Conservation (phyloP, 2,797 vertebrate species). For the Notolabrus celidotus region DNA sequence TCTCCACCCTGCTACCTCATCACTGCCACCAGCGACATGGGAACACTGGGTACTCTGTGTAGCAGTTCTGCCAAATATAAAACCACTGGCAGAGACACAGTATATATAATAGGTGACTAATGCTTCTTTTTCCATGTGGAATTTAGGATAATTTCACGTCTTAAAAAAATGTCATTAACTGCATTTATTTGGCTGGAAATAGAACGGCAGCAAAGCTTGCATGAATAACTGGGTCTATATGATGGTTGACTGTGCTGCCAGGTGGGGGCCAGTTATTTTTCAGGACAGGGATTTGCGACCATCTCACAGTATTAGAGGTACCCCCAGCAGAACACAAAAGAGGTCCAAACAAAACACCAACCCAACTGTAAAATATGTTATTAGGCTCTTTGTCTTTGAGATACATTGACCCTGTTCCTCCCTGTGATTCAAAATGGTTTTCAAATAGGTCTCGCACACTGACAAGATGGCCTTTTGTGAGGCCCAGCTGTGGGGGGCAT, state of each 20-base stretch:
- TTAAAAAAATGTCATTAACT: conserved; percentile 64
- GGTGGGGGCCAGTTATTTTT: conserved; percentile 74
- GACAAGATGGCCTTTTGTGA: conserved; percentile 77
- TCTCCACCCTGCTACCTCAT: conserved; percentile 81
- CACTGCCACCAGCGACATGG: conserved; percentile 74
- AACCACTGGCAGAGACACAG: conserved; percentile 71
- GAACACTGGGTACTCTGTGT: conserved; percentile 75
- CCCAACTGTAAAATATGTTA: conserved; percentile 82
- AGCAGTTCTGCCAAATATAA: conserved; percentile 69
- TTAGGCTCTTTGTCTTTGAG: conserved; percentile 80
- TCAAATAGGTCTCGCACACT: conserved; percentile 58
- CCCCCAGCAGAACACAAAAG: conserved; percentile 73
- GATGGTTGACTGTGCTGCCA: conserved; percentile 61
- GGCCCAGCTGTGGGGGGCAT: conserved; percentile 51
- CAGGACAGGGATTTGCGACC: conserved; percentile 50
- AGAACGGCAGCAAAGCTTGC: conserved; percentile 60
- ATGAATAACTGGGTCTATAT: conserved; percentile 63
- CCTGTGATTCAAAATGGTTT: conserved; percentile 62
- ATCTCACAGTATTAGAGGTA: conserved; percentile 62
- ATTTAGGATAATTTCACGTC: conserved; percentile 65
- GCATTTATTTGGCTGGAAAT: conserved; percentile 70
- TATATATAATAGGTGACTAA: conserved; percentile 64
- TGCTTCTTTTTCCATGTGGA: conserved; percentile 70
- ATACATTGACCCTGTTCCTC: conserved; percentile 65
- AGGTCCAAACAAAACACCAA: conserved; percentile 75